Evolutionary conservation across 2,113 vertebrate genomes (phyloP).

Genomic region (Bos indicus): DNA sequence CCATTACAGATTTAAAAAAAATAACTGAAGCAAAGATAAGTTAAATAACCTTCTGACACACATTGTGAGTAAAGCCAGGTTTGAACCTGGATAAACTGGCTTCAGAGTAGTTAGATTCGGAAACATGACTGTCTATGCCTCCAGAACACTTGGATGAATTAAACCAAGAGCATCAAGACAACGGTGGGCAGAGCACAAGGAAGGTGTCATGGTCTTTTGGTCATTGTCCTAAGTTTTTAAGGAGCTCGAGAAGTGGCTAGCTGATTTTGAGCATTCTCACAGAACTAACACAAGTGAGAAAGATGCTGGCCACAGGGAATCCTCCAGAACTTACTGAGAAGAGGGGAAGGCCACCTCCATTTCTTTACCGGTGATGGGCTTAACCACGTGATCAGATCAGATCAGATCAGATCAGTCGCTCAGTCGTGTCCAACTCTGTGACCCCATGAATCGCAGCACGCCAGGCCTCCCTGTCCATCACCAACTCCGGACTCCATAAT

Average conservation of each 20-base stretch:
- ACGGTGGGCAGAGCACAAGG: fast-evolving
- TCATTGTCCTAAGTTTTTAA: fast-evolving
- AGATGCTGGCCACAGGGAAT: fast-evolving
- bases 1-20: background rate
- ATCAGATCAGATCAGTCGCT: too few relatives aligned
- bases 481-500: too few relatives aligned
- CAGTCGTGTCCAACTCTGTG: too few relatives aligned
- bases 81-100: background rate
- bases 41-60: background rate
- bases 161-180: background rate
- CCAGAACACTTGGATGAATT: background rate
- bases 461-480: too few relatives aligned
- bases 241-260: background rate
- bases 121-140: background rate
- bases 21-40: background rate
- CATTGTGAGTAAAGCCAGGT: background rate
- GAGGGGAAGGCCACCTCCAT: too few relatives aligned
- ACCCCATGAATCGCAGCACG: too few relatives aligned
- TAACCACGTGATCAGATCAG: too few relatives aligned
- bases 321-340: background rate
- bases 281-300: background rate
- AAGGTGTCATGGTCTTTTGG: background rate
- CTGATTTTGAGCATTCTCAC: background rate
- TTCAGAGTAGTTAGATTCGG: background rate
- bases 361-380: background rate